Conservation (phyloP, 2,113 vertebrate species). For the Danio rerio region GRCz12tu NC_133187.1:27103501-27104000, state of each 20-base stretch:
- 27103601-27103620: background rate
- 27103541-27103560: background rate
- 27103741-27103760: slow-evolving; percentile 22
- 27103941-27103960: background rate
- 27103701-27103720: slow-evolving; percentile 29
- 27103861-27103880: background rate
- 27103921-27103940: slow-evolving; percentile 20
- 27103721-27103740: slow-evolving; percentile 34
- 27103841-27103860: slow-evolving; percentile 1
- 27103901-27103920: slow-evolving; percentile 2
- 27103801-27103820: slow-evolving; percentile 34
- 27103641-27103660: slow-evolving; percentile 14
- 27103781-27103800: slow-evolving; percentile 13
- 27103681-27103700: slow-evolving; percentile 24
- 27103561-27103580: background rate
- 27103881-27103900: background rate
- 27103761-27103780: slow-evolving; percentile 31
- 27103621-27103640: background rate
- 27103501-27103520: background rate
- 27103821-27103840: slow-evolving; percentile 10
- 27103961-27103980: background rate
- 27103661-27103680: slow-evolving; percentile 29
- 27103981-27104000: background rate
- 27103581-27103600: background rate
- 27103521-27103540: background rate